Conservation (phyloP, 2,888 invertebrate species). For the Nymphalis urticae region DNA sequence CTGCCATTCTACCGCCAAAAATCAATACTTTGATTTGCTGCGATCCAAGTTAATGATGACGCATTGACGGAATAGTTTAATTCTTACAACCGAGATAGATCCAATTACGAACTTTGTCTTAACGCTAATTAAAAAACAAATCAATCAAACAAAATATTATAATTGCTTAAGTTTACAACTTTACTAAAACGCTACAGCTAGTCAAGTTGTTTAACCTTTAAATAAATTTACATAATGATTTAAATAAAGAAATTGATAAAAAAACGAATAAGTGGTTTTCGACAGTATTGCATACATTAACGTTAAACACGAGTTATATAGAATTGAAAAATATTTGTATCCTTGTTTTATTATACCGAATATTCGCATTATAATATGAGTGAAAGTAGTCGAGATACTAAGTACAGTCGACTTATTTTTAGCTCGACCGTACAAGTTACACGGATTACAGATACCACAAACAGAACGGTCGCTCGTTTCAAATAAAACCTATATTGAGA, state of each 20-base stretch:
- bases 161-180: too few species aligned
- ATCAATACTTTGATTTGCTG: too few species aligned
- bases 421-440: slow-evolving; percentile 8
- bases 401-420: slow-evolving; percentile 8
- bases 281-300: too few species aligned
- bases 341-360: not conserved
- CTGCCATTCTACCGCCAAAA: too few species aligned
- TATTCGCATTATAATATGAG: not conserved
- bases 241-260: not conserved
- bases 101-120: too few species aligned
- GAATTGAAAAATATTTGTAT: not conserved
- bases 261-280: not conserved
- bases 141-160: too few species aligned
- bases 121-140: too few species aligned
- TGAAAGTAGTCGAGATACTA: slow-evolving; percentile 12
- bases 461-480: not conserved
- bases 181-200: not conserved
- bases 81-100: too few species aligned
- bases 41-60: too few species aligned
- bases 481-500: not conserved
- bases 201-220: not conserved
- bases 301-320: not conserved
- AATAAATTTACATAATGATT: not conserved
- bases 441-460: not conserved
- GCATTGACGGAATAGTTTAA: too few species aligned